Base-by-base conservation (phyloP, 2,888 invertebrate genomes). In the Ptychoptera contaminata region DNA sequence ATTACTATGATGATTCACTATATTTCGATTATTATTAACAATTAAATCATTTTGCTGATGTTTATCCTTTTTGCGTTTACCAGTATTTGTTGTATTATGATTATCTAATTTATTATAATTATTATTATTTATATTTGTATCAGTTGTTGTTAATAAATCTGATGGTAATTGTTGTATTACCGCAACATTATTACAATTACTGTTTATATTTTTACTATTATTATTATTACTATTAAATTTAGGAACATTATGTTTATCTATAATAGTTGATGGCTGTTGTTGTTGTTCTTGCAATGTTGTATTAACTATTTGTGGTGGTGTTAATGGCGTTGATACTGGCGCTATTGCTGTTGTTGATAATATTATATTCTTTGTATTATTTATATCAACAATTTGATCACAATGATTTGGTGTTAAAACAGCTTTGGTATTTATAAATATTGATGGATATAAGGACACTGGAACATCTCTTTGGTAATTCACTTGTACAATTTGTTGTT, bases 21-120 rank as follows among this genome's bases (percentile, higher is more conserved):
- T 38, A 23, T 30, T 23, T 40, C 37, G 44, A 41, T 11, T 45
- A 32, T 42, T 41, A 23, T 23, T 23, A 23, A 23, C 23, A 23
- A 23, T 23, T 23, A 7, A 36, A 32, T 40, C 40, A 29, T 43
- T 41, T 44, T 46, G 44, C 37, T 16, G 14, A 10, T 42, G n/a
- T 40, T 10, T 12, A 9, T 39, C 11, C 30, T 34, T 15, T 31
- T 41, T 44, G 47, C 3, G 31, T 39, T 47, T 45, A 51, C 38
- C 48, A 49, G 40, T 51, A 42, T 49, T 50, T 45, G 48, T 41
- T 47, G 42, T 43, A 46, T 47, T 50, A 45, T 46, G 45, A 41
- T 42, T 45, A 52, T 8, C 35, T 23, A 29, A 37, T 37, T 37
- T 15, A 16, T 37, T 37, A 37, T 37, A 10, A 16, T 37, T 16